These are phyloP conservation scores for Pygmarrhopalites habei DNA, from an alignment of 1,140 invertebrate species.

Conservation along the genomic window DNA sequence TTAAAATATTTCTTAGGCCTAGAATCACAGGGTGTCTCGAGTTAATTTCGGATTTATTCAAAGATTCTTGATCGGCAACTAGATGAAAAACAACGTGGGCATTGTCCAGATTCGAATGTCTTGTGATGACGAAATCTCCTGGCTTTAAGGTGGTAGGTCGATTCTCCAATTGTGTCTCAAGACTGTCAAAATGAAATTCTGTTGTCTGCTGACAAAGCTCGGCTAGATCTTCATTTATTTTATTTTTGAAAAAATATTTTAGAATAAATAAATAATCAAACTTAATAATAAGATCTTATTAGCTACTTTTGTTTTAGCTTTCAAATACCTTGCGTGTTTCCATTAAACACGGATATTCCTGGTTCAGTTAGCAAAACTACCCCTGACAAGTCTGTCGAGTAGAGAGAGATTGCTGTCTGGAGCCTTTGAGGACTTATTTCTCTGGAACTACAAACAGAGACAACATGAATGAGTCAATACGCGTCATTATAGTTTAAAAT, in stretches of 20 bases:
- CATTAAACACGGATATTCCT: slow-evolving; percentile 63
- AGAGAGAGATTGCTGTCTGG: slow-evolving; percentile 87
- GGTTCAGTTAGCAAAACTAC: slow-evolving; percentile 76
- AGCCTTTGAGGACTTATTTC: slow-evolving; percentile 61
- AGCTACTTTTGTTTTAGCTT: too few relatives aligned
- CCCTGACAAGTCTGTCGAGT: slow-evolving; percentile 83
- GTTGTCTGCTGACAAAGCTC: slow-evolving; percentile 58
- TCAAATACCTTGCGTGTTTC: slow-evolving; percentile 64
- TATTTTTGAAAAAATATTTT: too few relatives aligned
- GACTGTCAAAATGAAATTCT: slow-evolving; percentile 82
- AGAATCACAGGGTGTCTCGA: slow-evolving; percentile 93
- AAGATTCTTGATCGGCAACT: slow-evolving; percentile 60
- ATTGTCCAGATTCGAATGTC: slow-evolving; percentile 91
- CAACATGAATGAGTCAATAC: too few relatives aligned
- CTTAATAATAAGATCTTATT: too few relatives aligned
- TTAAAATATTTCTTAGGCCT: slow-evolving; percentile 87
- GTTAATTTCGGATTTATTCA: slow-evolving; percentile 69
- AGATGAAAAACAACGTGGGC: slow-evolving; percentile 93
- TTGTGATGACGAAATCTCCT: slow-evolving; percentile 90
- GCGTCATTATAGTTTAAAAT: too few relatives aligned
- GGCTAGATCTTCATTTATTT: slow-evolving; percentile 52
- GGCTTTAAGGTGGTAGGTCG: slow-evolving; percentile 53
- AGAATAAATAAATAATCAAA: too few relatives aligned
- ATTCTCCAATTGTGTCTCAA: slow-evolving; percentile 75
- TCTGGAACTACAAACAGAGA: slow-evolving; percentile 27